These are phyloP conservation scores for Thripadectes ignobilis DNA, from an alignment of 2,797 vertebrate species.

Conservation along the genomic window DNA sequence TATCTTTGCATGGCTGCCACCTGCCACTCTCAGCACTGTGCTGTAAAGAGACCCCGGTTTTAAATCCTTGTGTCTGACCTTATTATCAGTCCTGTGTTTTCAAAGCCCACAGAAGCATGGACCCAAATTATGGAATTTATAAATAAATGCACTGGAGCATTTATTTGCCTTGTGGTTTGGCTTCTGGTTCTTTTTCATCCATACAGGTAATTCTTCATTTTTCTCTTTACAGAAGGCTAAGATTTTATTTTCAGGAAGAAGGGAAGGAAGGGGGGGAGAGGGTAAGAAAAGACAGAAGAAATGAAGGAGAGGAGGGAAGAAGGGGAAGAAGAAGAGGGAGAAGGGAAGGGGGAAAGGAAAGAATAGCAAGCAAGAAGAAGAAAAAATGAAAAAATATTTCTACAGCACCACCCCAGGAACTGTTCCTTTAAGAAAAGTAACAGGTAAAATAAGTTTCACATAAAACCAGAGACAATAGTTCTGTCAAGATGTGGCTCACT, in stretches of 20 bases:
- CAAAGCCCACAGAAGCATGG: neutral
- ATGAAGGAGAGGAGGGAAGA: neutral
- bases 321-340: neutral
- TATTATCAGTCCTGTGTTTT: neutral
- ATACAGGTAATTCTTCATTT: neutral
- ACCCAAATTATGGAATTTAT: neutral
- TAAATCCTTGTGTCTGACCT: conserved; percentile 25
- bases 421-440: neutral
- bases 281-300: neutral
- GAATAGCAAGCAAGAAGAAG: neutral
- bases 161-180: neutral
- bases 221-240: neutral
- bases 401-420: neutral
- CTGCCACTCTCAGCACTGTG: neutral
- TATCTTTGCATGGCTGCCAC: neutral
- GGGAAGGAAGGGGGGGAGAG: neutral
- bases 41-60: neutral
- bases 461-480: neutral
- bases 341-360: neutral
- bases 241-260: neutral
- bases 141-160: neutral
- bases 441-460: neutral
- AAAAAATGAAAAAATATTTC: neutral
- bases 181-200: neutral
- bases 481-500: neutral